Percentiles rank a stretch among this genome's conserved stretches.
These are phyloP conservation scores for Cynaeus angustus DNA, from an alignment of 2,888 invertebrate species.

Conservation along the genomic window DNA sequence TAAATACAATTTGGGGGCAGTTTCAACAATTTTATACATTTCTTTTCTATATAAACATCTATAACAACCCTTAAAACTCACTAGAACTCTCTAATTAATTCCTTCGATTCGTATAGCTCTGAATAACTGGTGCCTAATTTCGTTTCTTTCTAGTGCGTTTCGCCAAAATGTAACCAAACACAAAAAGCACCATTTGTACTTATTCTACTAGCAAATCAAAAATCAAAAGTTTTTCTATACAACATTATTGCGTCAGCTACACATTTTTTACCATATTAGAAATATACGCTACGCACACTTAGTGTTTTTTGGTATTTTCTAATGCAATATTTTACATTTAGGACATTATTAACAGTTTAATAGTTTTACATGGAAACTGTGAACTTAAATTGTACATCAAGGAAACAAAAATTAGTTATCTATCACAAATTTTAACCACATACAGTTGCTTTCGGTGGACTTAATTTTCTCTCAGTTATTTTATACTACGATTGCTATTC, in stretches of 20 bases:
- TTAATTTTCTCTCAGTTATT: conserved; percentile 51
- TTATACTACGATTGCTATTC: conserved; percentile 46
- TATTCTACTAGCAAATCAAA: conserved; percentile 34
- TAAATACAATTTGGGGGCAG: conserved; percentile 47
- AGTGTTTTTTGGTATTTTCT: conserved; percentile 53
- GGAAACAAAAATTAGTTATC: conserved; percentile 1
- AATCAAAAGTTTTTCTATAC: conserved; percentile 63
- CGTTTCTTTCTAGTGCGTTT: conserved; percentile 20
- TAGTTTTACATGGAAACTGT: conserved; percentile 17
- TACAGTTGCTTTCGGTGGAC: conserved; percentile 32
- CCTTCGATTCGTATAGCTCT: background rate
- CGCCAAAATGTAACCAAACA: conserved; percentile 11
- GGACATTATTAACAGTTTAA: conserved; percentile 47
- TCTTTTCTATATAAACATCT: conserved; percentile 30
- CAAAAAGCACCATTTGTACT: conserved; percentile 50
- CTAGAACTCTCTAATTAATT: conserved; percentile 27
- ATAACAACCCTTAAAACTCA: conserved; percentile 43
- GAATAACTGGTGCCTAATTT: conserved; percentile 30
- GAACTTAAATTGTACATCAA: conserved; percentile 24
- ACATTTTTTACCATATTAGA: conserved; percentile 68
- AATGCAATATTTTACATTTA: conserved; percentile 51
- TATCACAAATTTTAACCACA: conserved; percentile 50
- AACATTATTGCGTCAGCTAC: conserved; percentile 73
- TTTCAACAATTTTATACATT: conserved; percentile 50
- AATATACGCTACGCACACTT: conserved; percentile 65